Base-by-base conservation (phyloP, 2,797 vertebrate species). In the Hafferia zeledoni region DNA sequence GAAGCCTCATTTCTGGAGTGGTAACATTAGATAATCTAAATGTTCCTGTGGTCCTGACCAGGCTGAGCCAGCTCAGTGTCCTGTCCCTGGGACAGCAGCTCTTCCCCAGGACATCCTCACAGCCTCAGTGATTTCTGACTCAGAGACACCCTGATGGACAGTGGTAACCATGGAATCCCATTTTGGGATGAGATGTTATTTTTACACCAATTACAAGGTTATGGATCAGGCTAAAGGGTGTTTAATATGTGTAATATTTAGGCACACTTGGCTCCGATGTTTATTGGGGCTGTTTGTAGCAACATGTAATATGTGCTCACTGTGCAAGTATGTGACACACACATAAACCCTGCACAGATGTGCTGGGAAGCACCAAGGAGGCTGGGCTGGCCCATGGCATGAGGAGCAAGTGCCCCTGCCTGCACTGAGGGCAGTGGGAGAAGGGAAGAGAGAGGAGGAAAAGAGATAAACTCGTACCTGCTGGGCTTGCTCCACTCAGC, bases 251-350 rank as follows among this genome's bases (percentile, higher is more conserved):
- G 95, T 70, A 97, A 96, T 82, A 84, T 95, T 97, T 72, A 94
- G 97, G 97, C 90, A 83, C 81, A 10, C 92, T 97, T 97, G 97
- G 97, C 97, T 97, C 44, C n/a, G 56, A 74, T 20, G 10, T 98
- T 98, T 97, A 97, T 89, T 83, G 93, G 96, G 77, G 81, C 96
- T 97, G 97, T 98, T 97, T 98, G 97, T 50, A 97, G 97, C 97
- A 97, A 91, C 96, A 93, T 35, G 93, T 35, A 68, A 20, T 43
- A 64, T 98, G 95, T 90, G 94, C 95, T 98, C 97, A 98, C 92
- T 49, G 55, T 28, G 4, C 46, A 98, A 92, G 79, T 81, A 98
- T 98, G 97, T 94, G 76, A 87, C 80, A 65, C 2, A 22, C 95
- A 91, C 93, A 87, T 97, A 97, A 95, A 97, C 93, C 9, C 52